phyloP scores from a whole-genome alignment of 2,888 invertebrate genomes.

The Diaprepes abbreviatus region DNA sequence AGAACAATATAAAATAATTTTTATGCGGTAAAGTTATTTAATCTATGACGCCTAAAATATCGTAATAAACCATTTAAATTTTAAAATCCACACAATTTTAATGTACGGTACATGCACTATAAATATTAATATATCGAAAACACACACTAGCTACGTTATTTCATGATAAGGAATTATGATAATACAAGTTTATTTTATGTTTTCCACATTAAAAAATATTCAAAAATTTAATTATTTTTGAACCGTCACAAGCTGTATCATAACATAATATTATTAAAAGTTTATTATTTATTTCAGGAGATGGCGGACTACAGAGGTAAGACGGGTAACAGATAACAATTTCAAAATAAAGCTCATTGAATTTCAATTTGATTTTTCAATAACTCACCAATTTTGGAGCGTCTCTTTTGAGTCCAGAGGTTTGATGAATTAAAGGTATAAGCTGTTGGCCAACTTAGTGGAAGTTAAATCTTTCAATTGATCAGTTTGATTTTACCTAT shows the following conservation, averaged over 20 bases:
- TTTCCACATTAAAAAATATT: conserved; percentile 7
- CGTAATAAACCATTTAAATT: conserved; percentile 23
- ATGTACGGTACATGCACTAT: conserved; percentile 20
- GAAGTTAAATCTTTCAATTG: no score
- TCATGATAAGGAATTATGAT: conserved; percentile 32
- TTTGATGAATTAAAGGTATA: no score
- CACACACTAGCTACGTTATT: conserved; percentile 20
- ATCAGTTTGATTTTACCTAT: no score
- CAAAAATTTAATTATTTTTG: background rate
- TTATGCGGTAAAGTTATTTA: background rate
- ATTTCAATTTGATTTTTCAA: no score
- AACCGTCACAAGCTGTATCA: background rate
- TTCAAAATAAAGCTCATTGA: no score
- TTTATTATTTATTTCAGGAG: no score
- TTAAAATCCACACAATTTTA: conserved; percentile 24
- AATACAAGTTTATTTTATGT: conserved; percentile 23
- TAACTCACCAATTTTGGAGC: no score
- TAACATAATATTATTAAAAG: no score
- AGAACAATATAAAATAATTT: background rate
- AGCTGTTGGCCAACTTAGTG: no score
- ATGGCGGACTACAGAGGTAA: no score
- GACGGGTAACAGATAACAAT: no score
- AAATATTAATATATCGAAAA: conserved; percentile 37
- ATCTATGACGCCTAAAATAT: conserved; percentile 7
- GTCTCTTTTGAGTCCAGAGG: no score